phyloP scores from a whole-genome alignment of 2,113 vertebrate genomes.

The Leptodactylus fuscus region DNA sequence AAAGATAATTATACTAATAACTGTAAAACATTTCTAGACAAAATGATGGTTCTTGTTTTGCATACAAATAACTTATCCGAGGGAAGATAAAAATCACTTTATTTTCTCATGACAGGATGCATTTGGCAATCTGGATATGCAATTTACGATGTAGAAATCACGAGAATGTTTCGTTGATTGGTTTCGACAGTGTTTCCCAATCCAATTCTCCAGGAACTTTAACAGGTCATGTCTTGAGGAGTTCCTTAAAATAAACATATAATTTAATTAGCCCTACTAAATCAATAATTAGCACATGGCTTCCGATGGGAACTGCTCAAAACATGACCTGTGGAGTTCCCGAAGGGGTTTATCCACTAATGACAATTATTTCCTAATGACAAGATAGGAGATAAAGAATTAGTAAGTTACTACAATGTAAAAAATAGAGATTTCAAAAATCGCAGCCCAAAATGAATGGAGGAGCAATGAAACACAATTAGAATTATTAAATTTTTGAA shows the following conservation, averaged over 20 bases:
- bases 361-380: too few species aligned
- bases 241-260: not conserved
- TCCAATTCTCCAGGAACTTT: not conserved
- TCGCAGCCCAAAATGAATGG: too few species aligned
- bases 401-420: too few species aligned
- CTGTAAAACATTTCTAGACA: not conserved
- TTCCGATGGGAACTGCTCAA: not conserved
- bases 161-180: not conserved
- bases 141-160: not conserved
- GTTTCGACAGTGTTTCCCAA: not conserved
- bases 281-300: not conserved
- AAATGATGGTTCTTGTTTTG: not conserved
- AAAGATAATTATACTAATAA: constrained; percentile 14
- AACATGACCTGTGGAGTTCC: not conserved
- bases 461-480: too few species aligned
- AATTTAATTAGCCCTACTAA: not conserved
- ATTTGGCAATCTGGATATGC: not conserved
- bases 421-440: too few species aligned
- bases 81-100: not conserved
- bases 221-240: not conserved
- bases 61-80: not conserved
- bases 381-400: too few species aligned
- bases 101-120: not conserved
- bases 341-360: too few species aligned
- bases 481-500: too few species aligned